Percentiles rank a stretch among this genome's conserved stretches.
phyloP scores from a whole-genome alignment of 2,113 vertebrate species.

The Herpetotheres cachinnans region DNA sequence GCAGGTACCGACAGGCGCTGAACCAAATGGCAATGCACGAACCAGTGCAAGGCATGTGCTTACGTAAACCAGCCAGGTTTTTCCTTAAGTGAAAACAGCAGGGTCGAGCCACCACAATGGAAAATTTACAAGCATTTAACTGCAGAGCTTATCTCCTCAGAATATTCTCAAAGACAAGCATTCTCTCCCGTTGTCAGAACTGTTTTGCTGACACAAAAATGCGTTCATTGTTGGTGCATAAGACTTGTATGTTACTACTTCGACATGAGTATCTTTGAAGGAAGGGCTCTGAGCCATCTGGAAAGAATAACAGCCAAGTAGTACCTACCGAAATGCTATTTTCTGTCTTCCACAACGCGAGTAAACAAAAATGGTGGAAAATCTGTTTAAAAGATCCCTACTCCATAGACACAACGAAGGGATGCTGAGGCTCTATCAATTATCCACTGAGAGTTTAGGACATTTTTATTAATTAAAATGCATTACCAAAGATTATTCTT shows the following conservation, averaged over 20 bases:
- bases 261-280: not conserved
- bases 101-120: not conserved
- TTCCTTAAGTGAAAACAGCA: not conserved
- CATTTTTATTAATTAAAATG: not conserved
- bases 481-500: not conserved
- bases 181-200: not conserved
- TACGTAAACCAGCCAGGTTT: not conserved
- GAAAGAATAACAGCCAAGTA: not conserved
- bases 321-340: not conserved
- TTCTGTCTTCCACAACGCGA: not conserved
- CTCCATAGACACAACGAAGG: not conserved
- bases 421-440: not conserved
- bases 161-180: not conserved
- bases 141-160: not conserved
- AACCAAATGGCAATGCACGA: not conserved
- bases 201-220: not conserved
- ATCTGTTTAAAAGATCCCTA: not conserved
- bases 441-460: not conserved
- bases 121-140: not conserved
- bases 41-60: not conserved
- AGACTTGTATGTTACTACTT: not conserved
- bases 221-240: not conserved
- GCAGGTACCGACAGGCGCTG: fast-evolving
- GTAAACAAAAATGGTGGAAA: not conserved
- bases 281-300: not conserved